Evolutionary conservation across 2,797 vertebrate genomes (phyloP), one percentile per base, ranked within the genome.

Genomic region (Anabas testudineus): DNA sequence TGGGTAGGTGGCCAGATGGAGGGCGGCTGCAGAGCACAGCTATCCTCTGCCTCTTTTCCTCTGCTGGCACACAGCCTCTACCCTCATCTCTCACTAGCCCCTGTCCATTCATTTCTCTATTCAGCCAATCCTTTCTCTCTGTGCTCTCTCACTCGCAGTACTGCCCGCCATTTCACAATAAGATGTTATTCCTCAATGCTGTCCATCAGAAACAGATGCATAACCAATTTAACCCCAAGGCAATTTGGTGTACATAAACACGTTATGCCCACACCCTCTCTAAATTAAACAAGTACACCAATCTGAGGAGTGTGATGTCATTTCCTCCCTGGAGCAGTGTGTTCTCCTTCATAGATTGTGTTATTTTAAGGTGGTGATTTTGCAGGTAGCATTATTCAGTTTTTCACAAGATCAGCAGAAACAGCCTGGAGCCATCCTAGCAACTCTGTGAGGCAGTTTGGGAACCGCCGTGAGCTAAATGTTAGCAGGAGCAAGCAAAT

Each of bases 1-100:
- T 43, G 80, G 72, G 67, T 73, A 65, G 74, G 72, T 68, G 85
- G 75, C 86, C 90, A 90, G 87, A 90, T 86, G 86, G 89, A 87
- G 65, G 67, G 56, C 64, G 37, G 71, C 81, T 84, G 76, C 61
- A 68, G 67, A 14, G 76, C 61, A 6, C 61, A 34, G 74, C 81
- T 32, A 48, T 72, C 82, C 73, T 73, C 69, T 75, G 71, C 82
- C 37, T 80, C 56, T 49, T 53, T 58, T 57, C 57, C 56, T 65
- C 71, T 58, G 59, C 71, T 87, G 87, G 85, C 87, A 74, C 67
- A 30, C 60, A 21, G 65, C 80, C 76, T 71, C 71, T 41, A 47
- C 63, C 61, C 63, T 74, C 78, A 56, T 85, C 71, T 60, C 76
- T 60, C 60, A 36, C 66, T 67, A 8, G 70, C 75, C 52, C 66